These are phyloP conservation scores for Melipona bicolor DNA, from an alignment of 2,888 invertebrate genomes.

Conservation along the genomic window DNA sequence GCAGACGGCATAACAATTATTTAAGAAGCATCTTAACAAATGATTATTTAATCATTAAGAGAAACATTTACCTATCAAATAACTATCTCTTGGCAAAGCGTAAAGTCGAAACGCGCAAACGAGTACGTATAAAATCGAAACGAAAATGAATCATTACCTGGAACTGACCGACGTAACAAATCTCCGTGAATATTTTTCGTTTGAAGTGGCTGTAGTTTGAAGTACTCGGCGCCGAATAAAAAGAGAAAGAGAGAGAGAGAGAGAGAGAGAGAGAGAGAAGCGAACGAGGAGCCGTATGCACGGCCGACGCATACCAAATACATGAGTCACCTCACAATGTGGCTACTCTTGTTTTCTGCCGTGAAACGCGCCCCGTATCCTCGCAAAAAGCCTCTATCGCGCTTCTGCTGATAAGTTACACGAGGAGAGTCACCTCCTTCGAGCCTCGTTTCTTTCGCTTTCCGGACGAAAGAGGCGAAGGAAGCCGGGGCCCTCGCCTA, in stretches of 20 bases:
- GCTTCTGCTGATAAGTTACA: constrained; percentile 25
- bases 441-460: background rate
- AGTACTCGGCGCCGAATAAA: background rate
- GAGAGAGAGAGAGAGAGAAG: background rate
- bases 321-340: constrained; percentile 48
- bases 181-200: no score
- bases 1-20: no score
- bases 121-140: no score
- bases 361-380: background rate
- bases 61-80: no score
- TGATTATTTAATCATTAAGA: no score
- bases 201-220: no score
- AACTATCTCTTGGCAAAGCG: no score
- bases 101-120: no score
- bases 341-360: constrained; percentile 41
- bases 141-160: no score
- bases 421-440: background rate
- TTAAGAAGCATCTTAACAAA: no score
- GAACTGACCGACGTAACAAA: no score
- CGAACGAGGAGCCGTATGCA: background rate
- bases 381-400: constrained; percentile 23
- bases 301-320: constrained; percentile 32
- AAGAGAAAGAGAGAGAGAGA: background rate
- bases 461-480: background rate
- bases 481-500: background rate